Conservation (phyloP, 2,113 vertebrate species). For the Leucoraja erinaceus region DNA sequence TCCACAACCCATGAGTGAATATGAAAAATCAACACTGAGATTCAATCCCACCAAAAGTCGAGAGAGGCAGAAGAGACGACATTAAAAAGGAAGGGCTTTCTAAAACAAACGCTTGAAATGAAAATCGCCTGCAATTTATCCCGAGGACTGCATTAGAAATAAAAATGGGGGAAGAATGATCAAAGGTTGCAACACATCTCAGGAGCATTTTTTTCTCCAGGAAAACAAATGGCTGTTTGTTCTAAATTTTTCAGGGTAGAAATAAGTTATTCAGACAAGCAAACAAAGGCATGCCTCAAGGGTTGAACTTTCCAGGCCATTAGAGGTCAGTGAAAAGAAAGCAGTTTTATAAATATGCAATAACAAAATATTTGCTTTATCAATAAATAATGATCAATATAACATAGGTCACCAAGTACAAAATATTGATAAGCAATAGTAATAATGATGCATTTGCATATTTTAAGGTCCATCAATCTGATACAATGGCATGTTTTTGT, state of each 20-base stretch:
- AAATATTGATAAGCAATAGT: neutral
- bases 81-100: neutral
- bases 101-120: neutral
- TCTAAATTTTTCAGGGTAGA: neutral
- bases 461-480: neutral
- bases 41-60: neutral
- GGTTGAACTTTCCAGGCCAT: neutral
- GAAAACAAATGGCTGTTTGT: neutral
- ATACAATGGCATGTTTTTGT: neutral
- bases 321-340: neutral
- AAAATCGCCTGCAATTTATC: neutral
- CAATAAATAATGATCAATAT: neutral
- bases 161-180: neutral
- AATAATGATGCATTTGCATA: neutral
- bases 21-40: no score
- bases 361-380: neutral
- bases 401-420: neutral
- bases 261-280: neutral
- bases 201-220: neutral
- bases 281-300: neutral
- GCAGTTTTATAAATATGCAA: no score
- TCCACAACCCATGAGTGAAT: no score
- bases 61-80: neutral
- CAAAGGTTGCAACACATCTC: neutral
- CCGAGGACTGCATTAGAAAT: neutral